These are phyloP conservation scores for Lipotes vexillifer DNA, from an alignment of 2,113 vertebrate species.

Conservation along the genomic window DNA sequence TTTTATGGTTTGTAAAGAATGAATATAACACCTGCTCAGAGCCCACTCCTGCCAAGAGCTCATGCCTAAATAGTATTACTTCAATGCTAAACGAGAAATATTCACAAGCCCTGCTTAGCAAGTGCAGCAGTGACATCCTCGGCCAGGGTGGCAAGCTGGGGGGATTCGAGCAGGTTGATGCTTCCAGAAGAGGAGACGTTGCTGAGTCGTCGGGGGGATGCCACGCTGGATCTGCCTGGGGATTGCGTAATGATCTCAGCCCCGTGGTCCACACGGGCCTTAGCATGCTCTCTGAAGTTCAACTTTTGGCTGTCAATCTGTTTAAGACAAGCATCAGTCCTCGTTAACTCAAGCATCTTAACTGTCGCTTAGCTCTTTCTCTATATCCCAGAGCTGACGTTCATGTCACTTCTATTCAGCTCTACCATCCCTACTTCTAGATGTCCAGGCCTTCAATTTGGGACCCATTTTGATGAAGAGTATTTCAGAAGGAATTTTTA, in stretches of 20 bases:
- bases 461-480: background rate
- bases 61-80: conserved; percentile 84
- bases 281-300: conserved; percentile 91
- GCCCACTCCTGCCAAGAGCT: conserved; percentile 85
- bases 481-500: background rate
- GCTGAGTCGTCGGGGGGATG: conserved; percentile 92
- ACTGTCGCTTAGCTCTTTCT: background rate
- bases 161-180: conserved; percentile 96
- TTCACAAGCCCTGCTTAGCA: conserved; percentile 99
- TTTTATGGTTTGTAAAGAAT: conserved; percentile 82
- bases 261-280: conserved; percentile 94
- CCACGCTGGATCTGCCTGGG: conserved; percentile 88
- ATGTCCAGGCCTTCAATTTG: background rate
- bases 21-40: conserved; percentile 84
- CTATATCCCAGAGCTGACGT: background rate
- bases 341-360: background rate
- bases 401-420: background rate
- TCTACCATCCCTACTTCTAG: background rate
- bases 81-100: conserved; percentile 71
- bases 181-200: conserved; percentile 97
- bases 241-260: conserved; percentile 94
- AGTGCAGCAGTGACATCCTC: conserved; percentile 98
- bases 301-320: conserved; percentile 98
- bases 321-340: conserved; percentile 53
- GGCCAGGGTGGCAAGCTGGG: conserved; percentile 94